Evolutionary conservation across 2,113 vertebrate genomes (phyloP).

Genomic region (Brachirus orientalis): DNA sequence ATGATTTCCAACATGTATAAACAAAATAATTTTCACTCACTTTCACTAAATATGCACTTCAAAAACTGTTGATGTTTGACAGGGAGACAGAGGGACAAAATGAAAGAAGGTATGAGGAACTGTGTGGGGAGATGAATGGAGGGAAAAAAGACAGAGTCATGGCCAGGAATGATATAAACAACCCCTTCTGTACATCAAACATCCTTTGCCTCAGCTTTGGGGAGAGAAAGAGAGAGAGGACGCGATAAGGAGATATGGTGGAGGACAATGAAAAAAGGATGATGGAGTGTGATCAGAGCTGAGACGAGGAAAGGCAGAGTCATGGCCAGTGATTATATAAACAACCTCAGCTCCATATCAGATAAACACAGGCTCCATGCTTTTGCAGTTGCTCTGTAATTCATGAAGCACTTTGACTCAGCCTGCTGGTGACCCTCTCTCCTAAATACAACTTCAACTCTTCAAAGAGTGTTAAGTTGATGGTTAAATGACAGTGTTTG

Average conservation of each 20-base stretch:
- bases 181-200: constrained; percentile 36
- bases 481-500: neutral
- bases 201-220: constrained; percentile 12
- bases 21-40: neutral
- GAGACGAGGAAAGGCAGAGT: constrained; percentile 28
- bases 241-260: constrained; percentile 1
- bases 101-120: constrained; percentile 1
- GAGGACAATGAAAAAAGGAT: constrained; percentile 39
- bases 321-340: constrained; percentile 27
- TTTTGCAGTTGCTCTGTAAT: constrained; percentile 2
- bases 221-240: constrained; percentile 1
- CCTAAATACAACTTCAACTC: neutral
- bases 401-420: constrained; percentile 3
- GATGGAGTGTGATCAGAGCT: constrained; percentile 43
- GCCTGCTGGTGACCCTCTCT: neutral
- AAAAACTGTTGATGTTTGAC: constrained; percentile 4
- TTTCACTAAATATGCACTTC: neutral
- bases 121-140: constrained; percentile 23
- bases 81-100: constrained; percentile 14
- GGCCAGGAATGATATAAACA: constrained; percentile 29
- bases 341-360: constrained; percentile 28
- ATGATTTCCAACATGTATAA: neutral
- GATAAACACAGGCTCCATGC: neutral
- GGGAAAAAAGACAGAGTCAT: constrained; percentile 19
- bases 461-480: neutral